Conservation (phyloP, 2,797 vertebrate genomes). For the Microcaecilia unicolor region DNA sequence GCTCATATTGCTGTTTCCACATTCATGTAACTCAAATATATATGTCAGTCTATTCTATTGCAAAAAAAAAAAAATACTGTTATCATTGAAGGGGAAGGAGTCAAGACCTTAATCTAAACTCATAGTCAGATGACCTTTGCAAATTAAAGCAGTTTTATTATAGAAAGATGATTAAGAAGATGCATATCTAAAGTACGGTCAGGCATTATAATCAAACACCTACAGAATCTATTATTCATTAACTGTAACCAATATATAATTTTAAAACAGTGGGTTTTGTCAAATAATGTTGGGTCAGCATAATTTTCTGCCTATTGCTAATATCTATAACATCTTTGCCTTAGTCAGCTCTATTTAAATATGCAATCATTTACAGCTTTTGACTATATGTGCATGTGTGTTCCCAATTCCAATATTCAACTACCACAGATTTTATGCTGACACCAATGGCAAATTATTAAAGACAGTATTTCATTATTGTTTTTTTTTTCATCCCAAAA, state of each 20-base stretch:
- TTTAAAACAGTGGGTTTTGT: constrained; percentile 94
- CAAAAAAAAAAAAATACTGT: too few relatives aligned
- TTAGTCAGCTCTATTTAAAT: constrained; percentile 99
- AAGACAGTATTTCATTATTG: constrained; percentile 99
- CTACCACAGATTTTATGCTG: constrained; percentile 99
- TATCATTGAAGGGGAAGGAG: too few relatives aligned
- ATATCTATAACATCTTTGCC: constrained; percentile 99
- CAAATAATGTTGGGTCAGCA: constrained; percentile 98
- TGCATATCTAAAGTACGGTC: constrained; percentile 69
- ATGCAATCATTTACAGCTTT: constrained; percentile 99
- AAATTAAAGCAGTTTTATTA: constrained; percentile 53
- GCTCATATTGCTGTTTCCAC: too few relatives aligned
- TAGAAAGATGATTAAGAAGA: constrained; percentile 50
- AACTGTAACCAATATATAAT: constrained; percentile 99
- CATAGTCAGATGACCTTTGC: constrained; percentile 4
- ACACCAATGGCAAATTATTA: constrained; percentile 99
- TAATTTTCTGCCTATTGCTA: constrained; percentile 98
- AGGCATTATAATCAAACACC: constrained; percentile 83
- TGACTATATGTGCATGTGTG: constrained; percentile 90
- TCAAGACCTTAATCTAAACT: not conserved
- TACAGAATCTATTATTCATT: constrained; percentile 98
- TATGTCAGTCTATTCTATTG: too few relatives aligned
- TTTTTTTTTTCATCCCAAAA: constrained; percentile 98
- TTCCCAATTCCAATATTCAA: constrained; percentile 98
- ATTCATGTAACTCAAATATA: too few relatives aligned